Conservation (phyloP, 2,113 vertebrate genomes). For the Phocoena sinus region DNA sequence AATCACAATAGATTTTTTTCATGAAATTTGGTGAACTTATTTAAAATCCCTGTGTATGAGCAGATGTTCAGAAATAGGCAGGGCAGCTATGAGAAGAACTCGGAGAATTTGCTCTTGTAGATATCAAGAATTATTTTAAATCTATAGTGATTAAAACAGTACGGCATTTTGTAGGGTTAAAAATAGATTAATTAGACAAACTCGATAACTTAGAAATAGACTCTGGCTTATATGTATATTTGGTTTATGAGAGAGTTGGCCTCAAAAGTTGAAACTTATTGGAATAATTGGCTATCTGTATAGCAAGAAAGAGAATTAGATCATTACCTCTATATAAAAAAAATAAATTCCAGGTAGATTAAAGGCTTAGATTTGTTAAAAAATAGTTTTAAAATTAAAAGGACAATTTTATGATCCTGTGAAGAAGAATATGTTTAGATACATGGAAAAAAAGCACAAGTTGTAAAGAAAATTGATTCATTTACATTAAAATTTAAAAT, state of each 20-base stretch:
- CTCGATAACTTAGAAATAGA: background rate
- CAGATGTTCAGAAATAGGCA: no score
- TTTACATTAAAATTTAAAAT: background rate
- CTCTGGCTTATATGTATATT: background rate
- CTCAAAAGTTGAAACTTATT: background rate
- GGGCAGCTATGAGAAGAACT: no score
- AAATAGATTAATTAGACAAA: background rate
- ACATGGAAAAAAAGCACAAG: background rate
- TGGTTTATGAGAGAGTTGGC: background rate
- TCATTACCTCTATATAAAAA: background rate
- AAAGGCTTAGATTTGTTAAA: background rate
- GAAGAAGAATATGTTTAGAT: background rate
- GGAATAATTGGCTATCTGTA: background rate
- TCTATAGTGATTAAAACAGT: background rate
- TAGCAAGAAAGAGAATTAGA: constrained; percentile 27
- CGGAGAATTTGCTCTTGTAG: no score
- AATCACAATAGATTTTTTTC: background rate
- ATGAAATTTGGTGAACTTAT: background rate
- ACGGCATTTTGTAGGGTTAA: constrained; percentile 4
- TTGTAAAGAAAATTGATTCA: background rate
- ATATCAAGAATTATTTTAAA: no score
- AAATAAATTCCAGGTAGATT: background rate
- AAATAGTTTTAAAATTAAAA: background rate
- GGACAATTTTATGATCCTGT: background rate
- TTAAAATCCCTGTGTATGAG: background rate